These are phyloP conservation scores for Drosophila fungiperda DNA, from an alignment of 2,888 invertebrate genomes.

Conservation along the genomic window DNA sequence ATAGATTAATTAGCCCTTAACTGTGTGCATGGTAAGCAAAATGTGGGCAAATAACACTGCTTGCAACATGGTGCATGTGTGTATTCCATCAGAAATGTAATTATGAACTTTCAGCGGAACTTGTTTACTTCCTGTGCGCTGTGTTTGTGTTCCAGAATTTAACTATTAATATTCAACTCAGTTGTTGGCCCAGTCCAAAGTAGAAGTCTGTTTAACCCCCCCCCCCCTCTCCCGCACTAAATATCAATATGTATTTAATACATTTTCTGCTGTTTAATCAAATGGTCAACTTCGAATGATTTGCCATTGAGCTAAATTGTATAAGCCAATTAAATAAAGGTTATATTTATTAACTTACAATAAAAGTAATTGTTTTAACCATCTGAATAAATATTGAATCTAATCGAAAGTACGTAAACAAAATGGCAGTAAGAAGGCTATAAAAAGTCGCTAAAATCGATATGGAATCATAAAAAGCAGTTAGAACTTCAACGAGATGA, in stretches of 20 bases:
- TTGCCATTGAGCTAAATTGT: not conserved
- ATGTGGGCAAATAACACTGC: slow-evolving; percentile 10
- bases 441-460: slow-evolving; percentile 47
- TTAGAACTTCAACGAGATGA: slow-evolving; percentile 45
- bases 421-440: slow-evolving; percentile 39
- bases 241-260: slow-evolving; percentile 7
- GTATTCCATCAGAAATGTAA: slow-evolving; percentile 25
- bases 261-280: slow-evolving; percentile 39
- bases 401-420: slow-evolving; percentile 35
- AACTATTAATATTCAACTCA: slow-evolving; percentile 13
- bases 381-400: slow-evolving; percentile 62
- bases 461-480: slow-evolving; percentile 33
- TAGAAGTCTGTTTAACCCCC: not conserved
- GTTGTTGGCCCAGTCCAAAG: slow-evolving; percentile 18
- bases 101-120: slow-evolving; percentile 29
- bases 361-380: slow-evolving; percentile 23
- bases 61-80: slow-evolving; percentile 16
- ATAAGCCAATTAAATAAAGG: slow-evolving; percentile 3
- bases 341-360: slow-evolving; percentile 6
- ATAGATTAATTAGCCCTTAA: slow-evolving; percentile 12
- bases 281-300: slow-evolving; percentile 18
- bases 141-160: slow-evolving; percentile 6
- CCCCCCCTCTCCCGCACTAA: not conserved
- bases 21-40: not conserved
- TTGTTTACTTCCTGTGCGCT: slow-evolving; percentile 16